A percentile compares a stretch with the other conserved stretches of the same genome.
These are phyloP conservation scores for Anser cygnoides DNA, from an alignment of 2,113 vertebrate species.

Conservation along the genomic window DNA sequence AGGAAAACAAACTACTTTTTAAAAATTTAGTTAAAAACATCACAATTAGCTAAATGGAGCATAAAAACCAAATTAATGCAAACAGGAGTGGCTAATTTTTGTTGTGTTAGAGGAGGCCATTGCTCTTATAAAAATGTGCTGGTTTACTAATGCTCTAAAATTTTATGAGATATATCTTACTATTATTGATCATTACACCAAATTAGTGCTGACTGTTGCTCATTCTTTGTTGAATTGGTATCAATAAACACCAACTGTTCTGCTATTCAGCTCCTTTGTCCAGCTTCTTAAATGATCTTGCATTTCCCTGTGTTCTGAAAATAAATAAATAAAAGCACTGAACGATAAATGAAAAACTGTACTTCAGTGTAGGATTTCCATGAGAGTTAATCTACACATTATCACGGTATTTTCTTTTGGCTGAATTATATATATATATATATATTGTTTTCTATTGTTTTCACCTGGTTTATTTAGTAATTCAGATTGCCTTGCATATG, in stretches of 20 bases:
- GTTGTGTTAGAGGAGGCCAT: neutral
- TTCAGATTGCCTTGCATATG: neutral
- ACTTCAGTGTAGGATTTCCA: neutral
- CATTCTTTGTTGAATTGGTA: neutral
- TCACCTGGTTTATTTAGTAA: neutral
- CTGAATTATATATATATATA: neutral
- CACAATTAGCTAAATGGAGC: neutral
- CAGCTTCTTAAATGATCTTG: neutral
- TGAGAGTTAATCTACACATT: neutral
- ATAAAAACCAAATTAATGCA: neutral
- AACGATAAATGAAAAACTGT: neutral
- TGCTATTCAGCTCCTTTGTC: neutral
- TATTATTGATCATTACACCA: neutral
- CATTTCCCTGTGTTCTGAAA: neutral
- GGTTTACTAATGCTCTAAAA: neutral
- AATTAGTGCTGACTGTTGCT: neutral
- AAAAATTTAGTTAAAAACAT: neutral
- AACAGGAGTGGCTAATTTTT: neutral
- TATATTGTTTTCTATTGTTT: neutral
- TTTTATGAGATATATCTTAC: neutral
- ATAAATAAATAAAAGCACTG: neutral
- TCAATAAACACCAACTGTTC: neutral
- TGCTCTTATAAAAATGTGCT: neutral
- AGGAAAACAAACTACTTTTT: neutral
- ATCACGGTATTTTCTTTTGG: neutral